A percentile compares a stretch with the other conserved stretches of the same genome.
Evolutionary conservation across 2,113 vertebrate species (phyloP).

Genomic region (Rhinopomastus cyanomelas): DNA sequence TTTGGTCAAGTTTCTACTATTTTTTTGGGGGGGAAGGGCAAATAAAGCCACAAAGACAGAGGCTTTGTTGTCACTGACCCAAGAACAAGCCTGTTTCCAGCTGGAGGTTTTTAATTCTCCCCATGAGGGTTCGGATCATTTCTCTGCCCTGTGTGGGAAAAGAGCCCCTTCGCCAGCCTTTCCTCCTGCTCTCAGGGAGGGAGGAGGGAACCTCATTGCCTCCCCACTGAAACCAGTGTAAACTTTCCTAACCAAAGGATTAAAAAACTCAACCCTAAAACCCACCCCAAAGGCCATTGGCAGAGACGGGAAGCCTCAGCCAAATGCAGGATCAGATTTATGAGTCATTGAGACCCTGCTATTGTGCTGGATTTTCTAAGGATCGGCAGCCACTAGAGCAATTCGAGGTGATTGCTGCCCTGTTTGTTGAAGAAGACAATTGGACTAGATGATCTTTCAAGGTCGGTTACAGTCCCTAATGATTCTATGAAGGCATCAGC

Average conservation of each 20-base stretch:
- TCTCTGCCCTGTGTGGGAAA: background rate
- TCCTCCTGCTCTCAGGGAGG: background rate
- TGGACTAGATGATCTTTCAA: no score
- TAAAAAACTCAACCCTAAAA: background rate
- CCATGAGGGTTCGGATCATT: background rate
- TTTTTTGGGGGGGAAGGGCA: background rate
- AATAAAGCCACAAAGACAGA: background rate
- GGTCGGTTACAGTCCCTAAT: no score
- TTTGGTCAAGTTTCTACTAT: background rate
- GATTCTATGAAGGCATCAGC: no score
- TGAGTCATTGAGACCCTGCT: background rate
- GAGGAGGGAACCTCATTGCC: background rate
- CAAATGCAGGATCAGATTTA: background rate
- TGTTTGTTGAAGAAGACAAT: background rate
- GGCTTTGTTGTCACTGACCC: background rate
- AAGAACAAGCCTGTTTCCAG: background rate
- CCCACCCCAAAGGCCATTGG: no score
- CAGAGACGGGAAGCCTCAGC: background rate
- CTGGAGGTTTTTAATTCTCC: background rate
- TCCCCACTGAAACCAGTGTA: background rate
- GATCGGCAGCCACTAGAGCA: background rate
- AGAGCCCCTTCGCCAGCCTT: background rate
- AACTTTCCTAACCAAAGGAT: background rate
- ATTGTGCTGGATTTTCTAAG: background rate
- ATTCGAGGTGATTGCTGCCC: background rate